Evolutionary conservation across 2,797 vertebrate species (phyloP), one percentile per base, ranked within the genome.

Genomic region (Tiaroga cobitis): DNA sequence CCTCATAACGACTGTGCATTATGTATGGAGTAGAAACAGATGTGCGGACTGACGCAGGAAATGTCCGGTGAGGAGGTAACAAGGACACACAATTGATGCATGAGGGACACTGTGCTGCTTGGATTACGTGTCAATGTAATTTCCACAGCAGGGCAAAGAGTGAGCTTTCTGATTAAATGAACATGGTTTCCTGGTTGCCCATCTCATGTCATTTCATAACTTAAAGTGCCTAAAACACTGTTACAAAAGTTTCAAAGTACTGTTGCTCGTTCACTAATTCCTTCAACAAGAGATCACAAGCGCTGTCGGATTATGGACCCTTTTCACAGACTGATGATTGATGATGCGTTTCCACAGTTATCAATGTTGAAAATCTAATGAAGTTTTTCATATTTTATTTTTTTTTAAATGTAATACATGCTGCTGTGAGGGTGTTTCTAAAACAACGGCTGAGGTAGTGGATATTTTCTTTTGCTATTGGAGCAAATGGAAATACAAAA

Each of bases 141-240:
- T 85, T 87, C 73, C 59, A 86, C 72, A 32, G 79, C n/a, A 32
- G 81, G 39, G n/a, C 54, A 81, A 59, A 81, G 74, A 86, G 82
- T 68, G 49, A 81, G 65, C 41, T 87, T 86, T 85, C 70, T 80
- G 37, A 73, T 84, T 79, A 76, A 46, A 81, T 76, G 26, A 75
- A 87, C 80, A 65, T 37, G 61, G 24, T 76, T 65, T 29, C 61
- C 51, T 84, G 82, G 74, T 81, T 82, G 43, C 68, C 32, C 21
- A 34, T 56, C 49, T 46, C 61, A n/a, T 37, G 18, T 69, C 37
- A 26, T 82, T 69, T 65, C 63, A 21, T 34, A 34, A 46, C 76
- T 63, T 24, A 69, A 69, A 39, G 32, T 54, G 43, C 15, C 15
- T 67, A 65, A 41, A 79, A 16, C 15, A 29, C 67, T 49, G 46